phyloP scores from a whole-genome alignment of 2,888 invertebrate species.

The Rapana venosa region DNA sequence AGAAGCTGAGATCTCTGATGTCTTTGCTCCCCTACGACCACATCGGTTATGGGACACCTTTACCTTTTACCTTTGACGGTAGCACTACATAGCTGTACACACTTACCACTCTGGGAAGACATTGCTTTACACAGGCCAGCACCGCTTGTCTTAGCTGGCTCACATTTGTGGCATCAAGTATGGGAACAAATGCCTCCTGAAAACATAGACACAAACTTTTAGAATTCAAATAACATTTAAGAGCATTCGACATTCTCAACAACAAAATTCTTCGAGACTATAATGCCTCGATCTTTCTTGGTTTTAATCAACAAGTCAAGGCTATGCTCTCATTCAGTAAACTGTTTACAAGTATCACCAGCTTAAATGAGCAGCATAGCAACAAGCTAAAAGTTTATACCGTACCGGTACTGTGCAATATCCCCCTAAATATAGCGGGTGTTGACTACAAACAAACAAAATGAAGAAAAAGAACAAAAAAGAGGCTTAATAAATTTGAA shows the following conservation, averaged over 20 bases:
- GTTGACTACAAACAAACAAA: too few species aligned
- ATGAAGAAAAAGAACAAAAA: too few species aligned
- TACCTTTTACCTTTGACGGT: too few species aligned
- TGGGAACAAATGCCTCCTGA: slow-evolving; percentile 39
- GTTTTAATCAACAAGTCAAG: not conserved
- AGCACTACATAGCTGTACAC: too few species aligned
- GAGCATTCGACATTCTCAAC: not conserved
- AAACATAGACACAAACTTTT: slow-evolving; percentile 13
- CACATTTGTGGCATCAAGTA: slow-evolving; percentile 37
- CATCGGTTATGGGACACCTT: too few species aligned
- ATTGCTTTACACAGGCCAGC: not conserved
- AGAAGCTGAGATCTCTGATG: too few species aligned
- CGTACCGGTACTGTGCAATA: too few species aligned
- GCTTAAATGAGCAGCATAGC: not conserved
- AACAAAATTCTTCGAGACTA: not conserved
- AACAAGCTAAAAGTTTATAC: too few species aligned
- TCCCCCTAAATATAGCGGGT: too few species aligned
- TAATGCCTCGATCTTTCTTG: not conserved
- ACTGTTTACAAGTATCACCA: not conserved
- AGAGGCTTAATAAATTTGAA: too few species aligned
- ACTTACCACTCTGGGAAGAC: slow-evolving; percentile 39
- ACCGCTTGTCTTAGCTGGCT: slow-evolving; percentile 32
- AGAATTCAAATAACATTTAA: not conserved
- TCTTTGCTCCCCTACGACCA: too few species aligned
- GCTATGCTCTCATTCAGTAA: not conserved